Evolutionary conservation across 2,888 invertebrate species (phyloP), one percentile per base, ranked within the genome.

Genomic region (Trissonchulus sp.): DNA sequence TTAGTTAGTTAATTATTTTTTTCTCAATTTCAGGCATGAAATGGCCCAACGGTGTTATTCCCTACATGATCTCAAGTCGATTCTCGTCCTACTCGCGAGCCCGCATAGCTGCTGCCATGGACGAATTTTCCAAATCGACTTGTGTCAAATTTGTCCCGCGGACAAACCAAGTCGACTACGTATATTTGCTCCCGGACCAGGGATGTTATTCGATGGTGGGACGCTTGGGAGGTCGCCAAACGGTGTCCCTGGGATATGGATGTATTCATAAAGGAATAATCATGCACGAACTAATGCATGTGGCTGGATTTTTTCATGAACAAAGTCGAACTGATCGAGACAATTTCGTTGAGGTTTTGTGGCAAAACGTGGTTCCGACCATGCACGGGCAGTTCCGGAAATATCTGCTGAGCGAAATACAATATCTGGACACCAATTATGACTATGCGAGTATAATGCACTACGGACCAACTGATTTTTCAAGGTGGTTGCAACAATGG

Each of bases 191-290:
- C 3, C 71, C 71, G 3, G 71, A 71, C 33, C n/a, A 71, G 8
- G 71, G 71, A 3, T 71, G 71, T 28, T 71, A 71, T 34, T 71
- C 71, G 28, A 63, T 30, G 28, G 31, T 63, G n/a, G 65, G 65
- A 3, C 3, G 30, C 8, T 3, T 30, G 3, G 65, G 65, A 15
- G 65, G 65, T 3, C 65, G 65, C 28, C 65, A 63, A 63, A 30
- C n/a, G 30, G 65, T 63, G 65, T 63, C 65, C 8, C n/a, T 63
- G 28, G 65, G 65, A 3, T 63, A 18, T 3, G 65, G 65, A 3
- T 63, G 65, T 30, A 30, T 63, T 30, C n/a, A 63, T 30, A 28
- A 28, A 28, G 65, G 65, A 63, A 63, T 63, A 3, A 63, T 63
- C 65, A 63, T 63, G 28, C 65, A 63, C 30, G 65, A 63, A 28